Percentiles rank a stretch among this genome's conserved stretches.
Conservation (phyloP, 1,140 invertebrate genomes). For the Lepidurus apus region DNA sequence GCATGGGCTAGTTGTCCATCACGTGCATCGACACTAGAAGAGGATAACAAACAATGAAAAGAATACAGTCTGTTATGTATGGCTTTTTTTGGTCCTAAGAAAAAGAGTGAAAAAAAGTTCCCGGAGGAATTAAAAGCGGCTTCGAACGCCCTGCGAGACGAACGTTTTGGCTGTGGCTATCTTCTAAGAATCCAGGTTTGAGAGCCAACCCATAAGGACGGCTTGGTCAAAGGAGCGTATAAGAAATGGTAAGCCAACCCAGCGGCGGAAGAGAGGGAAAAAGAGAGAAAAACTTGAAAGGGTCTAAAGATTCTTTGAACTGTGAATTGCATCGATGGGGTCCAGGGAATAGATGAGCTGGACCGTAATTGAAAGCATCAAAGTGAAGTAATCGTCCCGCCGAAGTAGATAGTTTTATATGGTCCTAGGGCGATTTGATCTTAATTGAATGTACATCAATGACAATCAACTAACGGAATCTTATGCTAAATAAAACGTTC, state of each 20-base stretch:
- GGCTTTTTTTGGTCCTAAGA: neutral
- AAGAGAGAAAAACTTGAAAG: neutral
- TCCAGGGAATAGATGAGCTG: neutral
- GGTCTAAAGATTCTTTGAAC: slow-evolving; percentile 7
- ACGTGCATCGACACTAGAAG: slow-evolving; percentile 32
- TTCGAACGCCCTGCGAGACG: neutral
- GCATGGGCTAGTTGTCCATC: slow-evolving; percentile 26
- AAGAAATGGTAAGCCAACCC: neutral
- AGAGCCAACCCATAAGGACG: neutral
- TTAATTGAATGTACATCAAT: too few relatives aligned
- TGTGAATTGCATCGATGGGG: neutral
- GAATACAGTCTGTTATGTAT: too few relatives aligned
- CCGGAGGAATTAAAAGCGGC: slow-evolving; percentile 24
- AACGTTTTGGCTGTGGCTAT: neutral
- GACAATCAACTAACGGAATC: too few relatives aligned
- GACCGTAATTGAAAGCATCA: too few relatives aligned
- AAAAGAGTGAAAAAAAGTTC: neutral
- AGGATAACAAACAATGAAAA: neutral
- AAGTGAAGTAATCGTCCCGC: too few relatives aligned
- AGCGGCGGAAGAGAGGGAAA: neutral
- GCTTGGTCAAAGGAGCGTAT: neutral
- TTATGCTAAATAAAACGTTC: too few relatives aligned
- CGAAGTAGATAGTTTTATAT: too few relatives aligned
- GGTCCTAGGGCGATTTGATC: too few relatives aligned
- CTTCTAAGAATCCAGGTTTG: too few relatives aligned